phyloP scores from a whole-genome alignment of 2,888 invertebrate genomes.

The Eurytoma adleriae region DNA sequence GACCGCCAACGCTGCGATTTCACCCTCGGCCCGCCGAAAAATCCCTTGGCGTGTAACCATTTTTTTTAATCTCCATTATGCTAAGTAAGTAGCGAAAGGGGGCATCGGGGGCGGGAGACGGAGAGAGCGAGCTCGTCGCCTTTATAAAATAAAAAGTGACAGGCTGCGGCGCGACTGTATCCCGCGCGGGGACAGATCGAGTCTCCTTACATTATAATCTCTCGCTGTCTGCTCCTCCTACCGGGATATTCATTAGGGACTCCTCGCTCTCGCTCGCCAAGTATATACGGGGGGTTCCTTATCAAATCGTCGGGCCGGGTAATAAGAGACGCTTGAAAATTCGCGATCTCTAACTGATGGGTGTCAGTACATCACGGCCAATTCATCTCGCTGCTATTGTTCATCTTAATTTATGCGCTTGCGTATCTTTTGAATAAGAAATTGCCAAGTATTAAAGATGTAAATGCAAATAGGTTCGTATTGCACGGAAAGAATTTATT shows the following conservation, averaged over 20 bases:
- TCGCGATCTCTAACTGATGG: not conserved
- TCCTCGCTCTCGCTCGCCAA: not conserved
- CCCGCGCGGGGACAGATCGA: conserved; percentile 40
- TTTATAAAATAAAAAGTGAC: conserved; percentile 42
- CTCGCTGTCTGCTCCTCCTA: conserved; percentile 13
- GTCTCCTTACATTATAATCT: conserved; percentile 52
- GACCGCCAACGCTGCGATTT: conserved; percentile 34
- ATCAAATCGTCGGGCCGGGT: not conserved
- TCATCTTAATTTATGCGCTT: too few relatives aligned
- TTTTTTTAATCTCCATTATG: conserved; percentile 56
- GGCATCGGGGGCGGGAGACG: too few relatives aligned
- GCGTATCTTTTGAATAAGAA: too few relatives aligned
- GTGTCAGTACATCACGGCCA: not conserved
- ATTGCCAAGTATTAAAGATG: too few relatives aligned
- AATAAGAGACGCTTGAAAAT: not conserved
- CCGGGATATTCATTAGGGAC: conserved; percentile 50
- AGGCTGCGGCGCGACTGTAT: not conserved
- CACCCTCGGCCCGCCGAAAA: not conserved
- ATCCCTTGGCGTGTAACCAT: conserved; percentile 39
- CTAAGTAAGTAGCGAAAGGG: conserved; percentile 51
- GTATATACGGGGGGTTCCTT: not conserved
- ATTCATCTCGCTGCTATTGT: too few relatives aligned
- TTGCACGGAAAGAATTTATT: too few relatives aligned
- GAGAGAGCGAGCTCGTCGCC: not conserved
- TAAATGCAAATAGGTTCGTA: too few relatives aligned